phyloP scores from a whole-genome alignment of 2,113 vertebrate genomes.

The Rutilus rutilus region DNA sequence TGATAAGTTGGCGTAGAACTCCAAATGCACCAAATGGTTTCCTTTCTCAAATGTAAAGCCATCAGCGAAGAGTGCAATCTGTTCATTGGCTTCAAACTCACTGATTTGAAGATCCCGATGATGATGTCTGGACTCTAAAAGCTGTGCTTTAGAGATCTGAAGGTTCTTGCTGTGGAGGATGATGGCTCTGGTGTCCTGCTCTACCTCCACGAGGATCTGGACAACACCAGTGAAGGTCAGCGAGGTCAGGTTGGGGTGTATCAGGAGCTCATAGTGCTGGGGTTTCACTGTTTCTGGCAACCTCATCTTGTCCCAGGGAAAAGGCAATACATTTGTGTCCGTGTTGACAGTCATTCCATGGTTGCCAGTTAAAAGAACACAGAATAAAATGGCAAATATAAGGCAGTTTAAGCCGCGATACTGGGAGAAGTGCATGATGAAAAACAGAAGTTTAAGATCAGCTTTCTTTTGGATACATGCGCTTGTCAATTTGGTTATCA shows the following conservation, averaged over 20 bases:
- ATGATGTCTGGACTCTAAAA: slow-evolving; percentile 61
- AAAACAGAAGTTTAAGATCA: background rate
- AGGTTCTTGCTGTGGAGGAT: slow-evolving; percentile 84
- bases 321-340: slow-evolving; percentile 49
- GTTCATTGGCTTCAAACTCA: slow-evolving; percentile 75
- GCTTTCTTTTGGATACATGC: background rate
- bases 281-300: slow-evolving; percentile 79
- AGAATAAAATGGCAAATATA: background rate
- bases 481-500: background rate
- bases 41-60: slow-evolving; percentile 68
- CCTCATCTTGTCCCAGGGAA: slow-evolving; percentile 84
- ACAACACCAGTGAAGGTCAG: slow-evolving; percentile 77
- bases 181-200: slow-evolving; percentile 70
- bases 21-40: slow-evolving; percentile 76
- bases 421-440: background rate
- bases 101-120: slow-evolving; percentile 62
- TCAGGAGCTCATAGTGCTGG: slow-evolving; percentile 80
- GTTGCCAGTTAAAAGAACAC: background rate
- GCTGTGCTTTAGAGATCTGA: slow-evolving; percentile 67
- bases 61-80: slow-evolving; percentile 78
- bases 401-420: background rate
- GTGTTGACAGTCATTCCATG: slow-evolving; percentile 11
- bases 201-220: slow-evolving; percentile 75
- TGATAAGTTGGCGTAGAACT: slow-evolving; percentile 83
- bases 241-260: slow-evolving; percentile 88